These are phyloP conservation scores for Amphiprion clarkii DNA, from an alignment of 2,797 vertebrate genomes.

Conservation along the genomic window DNA sequence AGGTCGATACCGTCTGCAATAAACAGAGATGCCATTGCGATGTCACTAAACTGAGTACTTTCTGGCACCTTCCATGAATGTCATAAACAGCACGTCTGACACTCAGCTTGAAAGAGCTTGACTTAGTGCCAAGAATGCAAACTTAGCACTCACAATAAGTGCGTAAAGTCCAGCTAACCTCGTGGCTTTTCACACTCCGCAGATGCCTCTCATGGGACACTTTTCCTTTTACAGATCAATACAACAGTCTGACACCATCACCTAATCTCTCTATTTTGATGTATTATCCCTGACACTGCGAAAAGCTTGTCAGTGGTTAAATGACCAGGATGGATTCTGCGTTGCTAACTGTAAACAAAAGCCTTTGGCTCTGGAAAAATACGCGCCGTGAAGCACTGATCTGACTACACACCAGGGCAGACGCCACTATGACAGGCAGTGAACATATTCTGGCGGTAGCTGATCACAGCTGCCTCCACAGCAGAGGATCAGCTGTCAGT, in stretches of 20 bases:
- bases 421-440: constrained; percentile 17
- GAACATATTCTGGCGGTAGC: constrained; percentile 47
- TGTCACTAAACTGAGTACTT: constrained; percentile 23
- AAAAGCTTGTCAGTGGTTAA: constrained; percentile 41
- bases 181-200: constrained; percentile 14
- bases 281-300: constrained; percentile 28
- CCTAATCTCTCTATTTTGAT: constrained; percentile 28
- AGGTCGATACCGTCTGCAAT: constrained; percentile 24
- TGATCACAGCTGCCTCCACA: constrained; percentile 61
- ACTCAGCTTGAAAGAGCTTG: constrained; percentile 39
- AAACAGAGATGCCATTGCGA: constrained; percentile 18
- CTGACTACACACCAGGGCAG: constrained; percentile 21
- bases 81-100: constrained; percentile 57
- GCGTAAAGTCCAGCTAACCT: constrained; percentile 17
- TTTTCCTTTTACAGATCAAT: constrained; percentile 45
- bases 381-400: constrained; percentile 18
- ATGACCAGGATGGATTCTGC: constrained; percentile 40
- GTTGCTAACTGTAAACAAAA: constrained; percentile 26
- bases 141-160: constrained; percentile 18
- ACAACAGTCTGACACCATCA: constrained; percentile 41
- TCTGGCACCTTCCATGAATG: constrained; percentile 32
- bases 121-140: constrained; percentile 44
- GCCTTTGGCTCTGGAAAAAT: constrained; percentile 20
- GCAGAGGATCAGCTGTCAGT: constrained; percentile 36
- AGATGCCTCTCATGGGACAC: constrained; percentile 14